Percentiles rank a stretch among this genome's conserved stretches.
These are phyloP conservation scores for Porphyrio hochstetteri DNA, from an alignment of 2,113 vertebrate genomes.

Conservation along the genomic window DNA sequence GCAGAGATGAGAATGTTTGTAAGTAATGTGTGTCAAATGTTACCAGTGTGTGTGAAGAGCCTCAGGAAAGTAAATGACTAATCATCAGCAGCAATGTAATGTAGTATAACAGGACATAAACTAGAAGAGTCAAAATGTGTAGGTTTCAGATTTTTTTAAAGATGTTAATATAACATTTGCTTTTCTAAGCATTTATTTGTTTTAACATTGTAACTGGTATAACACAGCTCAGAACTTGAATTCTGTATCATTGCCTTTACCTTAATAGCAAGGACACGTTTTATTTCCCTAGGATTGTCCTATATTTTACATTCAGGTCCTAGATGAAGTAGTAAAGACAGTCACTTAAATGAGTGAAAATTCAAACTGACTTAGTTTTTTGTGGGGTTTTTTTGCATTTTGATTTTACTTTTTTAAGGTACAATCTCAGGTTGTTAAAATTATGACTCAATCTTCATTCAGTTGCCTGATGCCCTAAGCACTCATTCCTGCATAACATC, in stretches of 20 bases:
- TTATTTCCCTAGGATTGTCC: neutral
- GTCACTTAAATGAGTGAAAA: neutral
- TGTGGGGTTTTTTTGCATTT: rapidly evolving
- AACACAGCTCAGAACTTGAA: neutral
- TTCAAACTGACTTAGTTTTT: neutral
- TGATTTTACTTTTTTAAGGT: no score
- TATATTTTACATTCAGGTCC: neutral
- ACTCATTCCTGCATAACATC: neutral
- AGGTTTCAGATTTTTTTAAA: neutral
- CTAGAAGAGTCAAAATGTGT: neutral
- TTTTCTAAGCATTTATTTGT: neutral
- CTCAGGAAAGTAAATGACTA: neutral
- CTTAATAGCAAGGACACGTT: neutral
- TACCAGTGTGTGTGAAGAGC: neutral
- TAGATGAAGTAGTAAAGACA: neutral
- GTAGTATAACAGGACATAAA: neutral
- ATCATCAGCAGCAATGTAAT: neutral
- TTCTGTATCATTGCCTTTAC: neutral
- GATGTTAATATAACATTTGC: neutral
- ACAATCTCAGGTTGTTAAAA: no score
- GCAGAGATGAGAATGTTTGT: neutral
- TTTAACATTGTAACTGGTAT: neutral
- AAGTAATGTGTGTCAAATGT: neutral
- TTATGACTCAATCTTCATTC: neutral
- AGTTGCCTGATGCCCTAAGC: rapidly evolving